phyloP scores from a whole-genome alignment of 2,113 vertebrate species.

The Seriola aureovittata region DNA sequence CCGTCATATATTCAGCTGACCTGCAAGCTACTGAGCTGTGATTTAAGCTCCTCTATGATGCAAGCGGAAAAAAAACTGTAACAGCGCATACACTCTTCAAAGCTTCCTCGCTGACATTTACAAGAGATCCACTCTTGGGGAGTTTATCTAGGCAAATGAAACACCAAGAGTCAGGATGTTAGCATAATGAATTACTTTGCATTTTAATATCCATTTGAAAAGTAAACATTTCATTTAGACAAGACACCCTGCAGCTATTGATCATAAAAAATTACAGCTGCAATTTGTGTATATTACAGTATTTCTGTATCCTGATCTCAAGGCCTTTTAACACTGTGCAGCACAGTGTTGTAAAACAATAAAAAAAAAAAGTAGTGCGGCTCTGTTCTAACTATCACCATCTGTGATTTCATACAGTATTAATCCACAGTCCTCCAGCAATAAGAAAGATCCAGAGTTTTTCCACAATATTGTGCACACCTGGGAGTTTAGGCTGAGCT shows the following conservation, averaged over 20 bases:
- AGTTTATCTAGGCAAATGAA: conserved; percentile 29
- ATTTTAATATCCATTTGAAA: conserved; percentile 66
- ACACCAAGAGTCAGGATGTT: conserved; percentile 55
- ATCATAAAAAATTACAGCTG: conserved; percentile 58
- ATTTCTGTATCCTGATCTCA: conserved; percentile 32
- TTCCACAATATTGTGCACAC: background rate
- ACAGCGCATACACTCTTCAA: background rate
- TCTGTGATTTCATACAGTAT: conserved; percentile 32
- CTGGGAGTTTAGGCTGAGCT: conserved; percentile 6
- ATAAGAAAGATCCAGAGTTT: background rate
- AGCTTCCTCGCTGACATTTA: conserved; percentile 45
- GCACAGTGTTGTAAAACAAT: conserved; percentile 21
- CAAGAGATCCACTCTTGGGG: conserved; percentile 30
- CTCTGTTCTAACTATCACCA: background rate
- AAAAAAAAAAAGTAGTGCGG: background rate
- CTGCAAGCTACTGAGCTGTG: background rate
- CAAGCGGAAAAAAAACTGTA: conserved; percentile 20
- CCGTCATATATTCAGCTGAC: background rate
- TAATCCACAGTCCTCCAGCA: conserved; percentile 11
- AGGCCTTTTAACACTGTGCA: conserved; percentile 26
- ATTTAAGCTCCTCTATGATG: conserved; percentile 2
- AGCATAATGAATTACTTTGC: conserved; percentile 55
- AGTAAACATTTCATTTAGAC: conserved; percentile 65
- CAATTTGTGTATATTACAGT: conserved; percentile 18
- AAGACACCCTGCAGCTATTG: conserved; percentile 28